phyloP scores from a whole-genome alignment of 53 echinoderm and acorn worm species.

The Zoroaster sp. region DNA sequence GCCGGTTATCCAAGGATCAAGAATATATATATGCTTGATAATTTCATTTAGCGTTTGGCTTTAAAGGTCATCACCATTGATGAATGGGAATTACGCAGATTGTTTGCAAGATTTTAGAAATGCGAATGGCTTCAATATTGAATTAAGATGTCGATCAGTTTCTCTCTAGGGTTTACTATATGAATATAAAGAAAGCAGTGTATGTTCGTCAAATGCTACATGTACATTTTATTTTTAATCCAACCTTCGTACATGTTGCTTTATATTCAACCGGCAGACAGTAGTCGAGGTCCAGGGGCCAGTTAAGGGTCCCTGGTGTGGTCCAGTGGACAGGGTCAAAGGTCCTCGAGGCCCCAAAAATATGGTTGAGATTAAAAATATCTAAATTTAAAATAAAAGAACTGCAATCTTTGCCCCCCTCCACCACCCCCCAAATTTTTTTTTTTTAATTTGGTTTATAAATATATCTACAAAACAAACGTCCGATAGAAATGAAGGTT shows the following conservation, averaged over 20 bases:
- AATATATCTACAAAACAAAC: too few relatives aligned
- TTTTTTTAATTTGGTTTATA: too few relatives aligned
- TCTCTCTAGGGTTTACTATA: neutral
- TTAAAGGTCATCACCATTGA: conserved; percentile 29
- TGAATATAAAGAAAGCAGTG: neutral
- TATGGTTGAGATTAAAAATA: neutral
- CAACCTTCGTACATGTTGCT: neutral
- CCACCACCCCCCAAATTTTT: too few relatives aligned
- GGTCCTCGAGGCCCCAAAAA: neutral
- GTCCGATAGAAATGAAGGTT: too few relatives aligned
- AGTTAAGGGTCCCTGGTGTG: neutral
- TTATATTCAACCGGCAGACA: neutral
- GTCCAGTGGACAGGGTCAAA: neutral
- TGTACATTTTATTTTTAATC: too few relatives aligned
- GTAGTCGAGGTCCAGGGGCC: neutral
- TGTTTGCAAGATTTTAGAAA: neutral
- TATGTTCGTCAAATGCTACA: too few relatives aligned
- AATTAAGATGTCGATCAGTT: neutral
- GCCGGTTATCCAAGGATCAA: neutral
- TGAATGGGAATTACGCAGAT: neutral
- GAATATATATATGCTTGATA: neutral
- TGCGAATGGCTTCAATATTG: neutral
- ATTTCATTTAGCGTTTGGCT: conserved; percentile 39
- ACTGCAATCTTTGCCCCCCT: too few relatives aligned
- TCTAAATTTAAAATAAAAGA: too few relatives aligned